Conservation (phyloP, 2,888 invertebrate species). For the Drosophila flavopinicola region DNA sequence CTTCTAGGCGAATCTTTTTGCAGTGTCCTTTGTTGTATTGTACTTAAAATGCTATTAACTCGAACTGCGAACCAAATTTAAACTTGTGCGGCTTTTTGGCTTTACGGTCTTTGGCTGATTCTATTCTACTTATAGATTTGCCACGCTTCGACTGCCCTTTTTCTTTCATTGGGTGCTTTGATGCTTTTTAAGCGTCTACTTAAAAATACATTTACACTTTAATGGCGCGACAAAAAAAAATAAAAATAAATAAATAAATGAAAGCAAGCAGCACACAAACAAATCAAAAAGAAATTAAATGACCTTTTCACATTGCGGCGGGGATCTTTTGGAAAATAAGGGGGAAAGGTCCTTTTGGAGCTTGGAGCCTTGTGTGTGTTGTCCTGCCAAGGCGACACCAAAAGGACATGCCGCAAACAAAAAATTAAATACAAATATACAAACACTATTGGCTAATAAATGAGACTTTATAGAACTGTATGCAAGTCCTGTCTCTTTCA, state of each 20-base stretch:
- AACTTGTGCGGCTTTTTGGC: constrained; percentile 75
- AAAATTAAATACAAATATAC: constrained; percentile 42
- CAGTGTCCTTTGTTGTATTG: constrained; percentile 34
- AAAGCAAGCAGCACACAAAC: constrained; percentile 35
- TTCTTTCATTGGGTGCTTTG: constrained; percentile 6
- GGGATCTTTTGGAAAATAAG: constrained; percentile 1
- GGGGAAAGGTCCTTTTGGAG: too few species aligned
- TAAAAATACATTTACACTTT: constrained; percentile 80
- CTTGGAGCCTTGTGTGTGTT: too few species aligned
- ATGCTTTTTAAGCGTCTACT: constrained; percentile 61
- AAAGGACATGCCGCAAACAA: constrained; percentile 37
- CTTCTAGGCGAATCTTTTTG: constrained; percentile 7
- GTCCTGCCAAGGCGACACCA: constrained; percentile 41
- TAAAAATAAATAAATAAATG: constrained; percentile 8
- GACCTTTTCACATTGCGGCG: constrained; percentile 72
- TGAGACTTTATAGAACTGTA: constrained; percentile 46
- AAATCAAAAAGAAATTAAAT: constrained; percentile 80
- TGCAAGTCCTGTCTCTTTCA: constrained; percentile 11
- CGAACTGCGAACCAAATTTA: constrained; percentile 49
- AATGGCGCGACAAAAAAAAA: constrained; percentile 56
- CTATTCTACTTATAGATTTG: constrained; percentile 58
- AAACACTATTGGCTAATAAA: constrained; percentile 59
- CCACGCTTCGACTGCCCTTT: background rate
- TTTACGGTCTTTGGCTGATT: constrained; percentile 56
- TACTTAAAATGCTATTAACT: constrained; percentile 81